Evolutionary conservation across 2,797 vertebrate genomes (phyloP), one percentile per base, ranked within the genome.

Genomic region (Australoheros facetus): DNA sequence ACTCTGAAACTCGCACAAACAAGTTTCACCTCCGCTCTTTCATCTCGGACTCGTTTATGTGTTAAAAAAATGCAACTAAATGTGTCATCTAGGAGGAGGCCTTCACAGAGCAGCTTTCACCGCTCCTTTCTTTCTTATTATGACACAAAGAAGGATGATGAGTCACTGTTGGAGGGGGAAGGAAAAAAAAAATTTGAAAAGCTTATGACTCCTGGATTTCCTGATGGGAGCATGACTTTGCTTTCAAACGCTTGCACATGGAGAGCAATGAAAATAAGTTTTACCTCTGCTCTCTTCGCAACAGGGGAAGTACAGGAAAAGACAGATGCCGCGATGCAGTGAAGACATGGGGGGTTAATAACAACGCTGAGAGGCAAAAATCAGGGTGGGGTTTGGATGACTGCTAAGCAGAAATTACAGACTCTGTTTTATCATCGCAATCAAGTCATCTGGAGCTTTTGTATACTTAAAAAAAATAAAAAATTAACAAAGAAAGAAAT

Each of bases 341-440:
- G 72, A 72, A 60, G 84, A 85, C 85, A 6, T 4, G 54, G 90
- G 88, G 89, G 88, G 91, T 84, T 89, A 88, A 90, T 88, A 64
- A 84, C 54, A 28, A 86, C 37, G 56, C 60, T 66, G 60, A 82
- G 77, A 21, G 34, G 54, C 66, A 66, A 66, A 37, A 32, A 77
- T 81, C 34, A 21, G 71, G 7, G 7, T 2, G 62, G 4, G 56
- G 70, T 54, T 30, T 34, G 39, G 56, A n/a, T 75, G 56, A 56
- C 39, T 56, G 73, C 39, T 17, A 2, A 71, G 62, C 17, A 54
- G 21, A 76, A 81, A 77, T 73, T 56, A 75, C 48, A 26, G 13
- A 11, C 59, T 75, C 75, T 0, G 37, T n/a, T 57, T 77, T 34
- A 77, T 73, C 69, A 59, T 56, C 16, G 57, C 32, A 71, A 62